Evolutionary conservation across 1,140 invertebrate genomes (phyloP).

Genomic region (Mercenaria mercenaria): DNA sequence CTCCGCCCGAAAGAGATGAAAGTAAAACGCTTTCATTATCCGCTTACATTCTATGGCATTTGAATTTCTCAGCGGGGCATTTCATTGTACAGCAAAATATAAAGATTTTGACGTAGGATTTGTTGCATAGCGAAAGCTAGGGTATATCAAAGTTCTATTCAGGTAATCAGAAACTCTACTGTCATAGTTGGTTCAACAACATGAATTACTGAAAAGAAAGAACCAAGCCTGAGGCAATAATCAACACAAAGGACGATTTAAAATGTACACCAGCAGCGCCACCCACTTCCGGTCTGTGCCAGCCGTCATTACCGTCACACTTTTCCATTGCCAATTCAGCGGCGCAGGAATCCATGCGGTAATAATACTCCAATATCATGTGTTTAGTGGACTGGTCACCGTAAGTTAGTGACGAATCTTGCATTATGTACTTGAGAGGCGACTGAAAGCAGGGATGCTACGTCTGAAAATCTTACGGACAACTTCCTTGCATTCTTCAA

Average conservation of each 20-base stretch:
- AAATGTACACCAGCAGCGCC: not conserved
- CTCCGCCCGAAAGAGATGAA: no score
- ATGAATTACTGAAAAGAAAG: no score
- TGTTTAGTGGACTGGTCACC: not conserved
- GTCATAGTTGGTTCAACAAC: no score
- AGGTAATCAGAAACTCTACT: no score
- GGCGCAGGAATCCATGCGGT: not conserved
- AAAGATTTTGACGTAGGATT: no score
- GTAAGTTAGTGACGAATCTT: not conserved
- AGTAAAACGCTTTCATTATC: no score
- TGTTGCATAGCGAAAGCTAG: no score
- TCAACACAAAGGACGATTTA: not conserved
- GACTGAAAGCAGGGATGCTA: not conserved
- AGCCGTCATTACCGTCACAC: not conserved
- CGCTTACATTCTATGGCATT: no score
- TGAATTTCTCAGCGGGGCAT: no score
- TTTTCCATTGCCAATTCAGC: not conserved
- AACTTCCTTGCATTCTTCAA: not conserved
- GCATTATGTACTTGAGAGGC: not conserved
- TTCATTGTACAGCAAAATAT: no score
- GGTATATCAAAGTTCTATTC: no score
- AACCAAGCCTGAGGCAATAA: not conserved
- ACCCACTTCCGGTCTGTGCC: not conserved
- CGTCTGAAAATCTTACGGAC: not conserved
- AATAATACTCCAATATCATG: not conserved